phyloP scores from a whole-genome alignment of 2,113 vertebrate genomes.

The Sceloporus tristichus region DNA sequence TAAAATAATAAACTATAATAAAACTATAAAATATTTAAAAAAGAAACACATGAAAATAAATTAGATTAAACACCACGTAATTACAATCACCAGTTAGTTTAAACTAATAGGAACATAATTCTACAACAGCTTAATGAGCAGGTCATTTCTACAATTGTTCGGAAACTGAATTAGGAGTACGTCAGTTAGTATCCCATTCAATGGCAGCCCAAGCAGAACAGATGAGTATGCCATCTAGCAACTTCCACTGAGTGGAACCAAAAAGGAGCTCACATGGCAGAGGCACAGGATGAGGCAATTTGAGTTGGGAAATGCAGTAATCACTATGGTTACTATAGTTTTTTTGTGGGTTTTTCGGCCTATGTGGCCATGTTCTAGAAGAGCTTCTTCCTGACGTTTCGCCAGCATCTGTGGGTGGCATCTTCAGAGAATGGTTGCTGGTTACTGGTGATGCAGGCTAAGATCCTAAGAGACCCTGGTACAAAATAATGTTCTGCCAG shows the following conservation, averaged over 20 bases:
- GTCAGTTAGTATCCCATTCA: not conserved
- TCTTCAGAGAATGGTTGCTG: not conserved
- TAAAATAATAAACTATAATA: not conserved
- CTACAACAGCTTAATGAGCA: not conserved
- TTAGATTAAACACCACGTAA: not conserved
- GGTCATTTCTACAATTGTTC: too few relatives aligned
- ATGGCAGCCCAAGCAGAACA: too few relatives aligned
- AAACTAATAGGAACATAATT: too few relatives aligned
- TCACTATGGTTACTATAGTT: not conserved
- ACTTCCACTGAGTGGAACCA: not conserved
- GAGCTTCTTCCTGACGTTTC: too few relatives aligned
- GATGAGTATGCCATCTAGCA: not conserved
- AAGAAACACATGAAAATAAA: not conserved
- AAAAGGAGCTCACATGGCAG: not conserved
- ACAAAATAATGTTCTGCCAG: conserved; percentile 58
- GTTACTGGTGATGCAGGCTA: not conserved
- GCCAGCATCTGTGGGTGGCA: too few relatives aligned
- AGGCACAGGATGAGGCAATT: too few relatives aligned
- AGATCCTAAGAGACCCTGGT: not conserved
- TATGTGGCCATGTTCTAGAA: too few relatives aligned
- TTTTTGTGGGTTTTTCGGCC: too few relatives aligned
- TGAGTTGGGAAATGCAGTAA: not conserved
- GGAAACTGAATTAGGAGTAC: not conserved
- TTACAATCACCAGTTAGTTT: not conserved
- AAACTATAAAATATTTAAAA: not conserved